Base-by-base conservation (phyloP, 2,888 invertebrate genomes). In the Ligdia adustata region DNA sequence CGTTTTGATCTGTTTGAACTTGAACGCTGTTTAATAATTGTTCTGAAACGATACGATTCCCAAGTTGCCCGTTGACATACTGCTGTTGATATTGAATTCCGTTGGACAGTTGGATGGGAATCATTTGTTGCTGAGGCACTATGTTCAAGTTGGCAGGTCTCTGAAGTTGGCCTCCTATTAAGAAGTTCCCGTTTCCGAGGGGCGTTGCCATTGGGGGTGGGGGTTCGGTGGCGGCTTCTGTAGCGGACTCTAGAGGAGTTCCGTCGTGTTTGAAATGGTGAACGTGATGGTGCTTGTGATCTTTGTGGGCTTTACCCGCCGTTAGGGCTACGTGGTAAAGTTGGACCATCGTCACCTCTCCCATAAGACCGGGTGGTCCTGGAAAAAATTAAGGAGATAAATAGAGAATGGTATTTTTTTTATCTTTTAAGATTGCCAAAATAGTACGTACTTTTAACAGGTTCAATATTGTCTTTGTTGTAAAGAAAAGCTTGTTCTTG, bases 211-310 rank as follows among this genome's bases (percentile, higher is more conserved):
- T 77, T 0, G 85, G 87, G 11, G 88, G 80, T 0, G 93, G 90
- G 0, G 84, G 77, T 16, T 92, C 91, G 0, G 92, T 90, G 0
- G 90, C 90, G 0, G 92, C 87, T 28, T 93, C 92, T 0, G 93
- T 90, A 4, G 93, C 81, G 1, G 93, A 90, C 5, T 92, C 92
- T 7, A 93, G 76, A 9, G 92, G 91, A 9, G 87, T 90, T 0
- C 95, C 95, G 55, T 95, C 93, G 69, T 95, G 95, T 64, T 93
- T 94, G 69, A 94, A 95, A 65, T 94, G 94, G 72, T 96, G 95
- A 0, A 93, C 96, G 79, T 96, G 96, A 72, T 96, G 96, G 69
- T 96, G 96, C 69, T 96, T 96, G 80, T 96, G 96, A 69, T 96
- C 95, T 57, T 93, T 94, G 82, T 96, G 96, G 0, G 96, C 96